Conservation (phyloP, 2,888 invertebrate species). For the Drosophila suboccidentalis region DNA sequence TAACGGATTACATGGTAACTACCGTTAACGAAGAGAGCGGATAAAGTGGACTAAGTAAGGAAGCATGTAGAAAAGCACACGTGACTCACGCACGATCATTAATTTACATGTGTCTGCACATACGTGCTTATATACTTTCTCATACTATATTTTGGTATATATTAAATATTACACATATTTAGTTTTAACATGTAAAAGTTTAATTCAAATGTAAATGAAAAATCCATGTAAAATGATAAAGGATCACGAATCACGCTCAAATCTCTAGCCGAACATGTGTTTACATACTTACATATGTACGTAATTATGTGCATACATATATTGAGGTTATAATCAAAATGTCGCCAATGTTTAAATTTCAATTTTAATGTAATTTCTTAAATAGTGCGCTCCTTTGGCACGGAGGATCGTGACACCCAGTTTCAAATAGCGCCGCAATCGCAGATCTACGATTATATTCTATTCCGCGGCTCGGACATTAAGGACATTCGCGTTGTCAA, state of each 20-base stretch:
- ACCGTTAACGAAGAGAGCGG: constrained; percentile 56
- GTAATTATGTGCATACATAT: neutral
- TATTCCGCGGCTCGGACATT: constrained; percentile 99
- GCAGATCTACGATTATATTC: constrained; percentile 99
- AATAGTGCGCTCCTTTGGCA: constrained; percentile 99
- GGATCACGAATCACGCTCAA: neutral
- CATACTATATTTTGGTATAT: neutral
- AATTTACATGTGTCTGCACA: neutral
- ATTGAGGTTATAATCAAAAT: constrained; percentile 66
- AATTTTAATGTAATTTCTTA: constrained; percentile 72
- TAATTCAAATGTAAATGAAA: neutral
- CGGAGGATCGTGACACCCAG: constrained; percentile 98
- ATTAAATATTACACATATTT: neutral
- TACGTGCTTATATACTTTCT: neutral
- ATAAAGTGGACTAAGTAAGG: constrained; percentile 16
- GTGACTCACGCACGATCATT: constrained; percentile 24
- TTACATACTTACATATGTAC: constrained; percentile 1
- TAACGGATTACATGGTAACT: constrained; percentile 58
- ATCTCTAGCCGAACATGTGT: neutral
- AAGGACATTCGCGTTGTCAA: constrained; percentile 99
- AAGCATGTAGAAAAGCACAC: constrained; percentile 8
- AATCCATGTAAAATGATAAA: neutral
- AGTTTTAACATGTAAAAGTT: neutral
- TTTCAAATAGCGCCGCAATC: constrained; percentile 98
- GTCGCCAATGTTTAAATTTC: constrained; percentile 17